Base-by-base conservation (phyloP, 2,113 vertebrate genomes). In the Asarcornis scutulata region DNA sequence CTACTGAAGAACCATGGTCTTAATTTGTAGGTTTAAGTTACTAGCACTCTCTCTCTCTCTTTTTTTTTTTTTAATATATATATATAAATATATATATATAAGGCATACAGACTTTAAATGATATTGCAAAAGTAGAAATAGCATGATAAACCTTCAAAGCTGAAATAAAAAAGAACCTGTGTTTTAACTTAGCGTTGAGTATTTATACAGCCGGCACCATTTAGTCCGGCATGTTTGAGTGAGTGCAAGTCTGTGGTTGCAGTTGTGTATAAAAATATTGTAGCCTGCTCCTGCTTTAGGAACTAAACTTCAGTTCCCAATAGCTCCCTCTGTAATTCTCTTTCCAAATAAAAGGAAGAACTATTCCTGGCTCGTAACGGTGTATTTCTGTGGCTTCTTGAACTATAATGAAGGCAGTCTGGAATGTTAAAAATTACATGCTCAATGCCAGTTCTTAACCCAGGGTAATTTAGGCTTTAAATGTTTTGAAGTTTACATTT, bases 181-280 rank as follows among this genome's bases (percentile, higher is more conserved):
- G 98, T 98, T 97, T 97, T 96, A 97, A 94, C 64, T 94, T 76
- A 66, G 78, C 10, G 93, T 59, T 44, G 94, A 95, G 94, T 97
- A 97, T 98, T 98, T 98, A 88, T 96, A 98, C 98, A 99, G 99
- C 99, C 99, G 99, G 98, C 98, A 98, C 96, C 96, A 13, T 96
- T 98, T 98, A 98, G 98, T 86, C 96, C 96, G 84, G 98, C 97
- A 64, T 96, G 94, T 98, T 97, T 66, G 94, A 97, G 59, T 79
- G 94, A 87, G 95, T 71, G 96, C 97, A 29, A 97, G 98, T 91
- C 96, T 98, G 98, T 84, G 98, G 98, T 98, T 92, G 96, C 87
- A 91, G 86, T 91, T 97, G 93, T 92, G 96, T 96, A 97, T 97
- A 98, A 98, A 99, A 98, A 98, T 98, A 98, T 96, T 96, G 96